Percentiles rank a stretch among this genome's conserved stretches.
phyloP scores from a whole-genome alignment of 2,888 invertebrate genomes.

The Balanococcus diminutus region DNA sequence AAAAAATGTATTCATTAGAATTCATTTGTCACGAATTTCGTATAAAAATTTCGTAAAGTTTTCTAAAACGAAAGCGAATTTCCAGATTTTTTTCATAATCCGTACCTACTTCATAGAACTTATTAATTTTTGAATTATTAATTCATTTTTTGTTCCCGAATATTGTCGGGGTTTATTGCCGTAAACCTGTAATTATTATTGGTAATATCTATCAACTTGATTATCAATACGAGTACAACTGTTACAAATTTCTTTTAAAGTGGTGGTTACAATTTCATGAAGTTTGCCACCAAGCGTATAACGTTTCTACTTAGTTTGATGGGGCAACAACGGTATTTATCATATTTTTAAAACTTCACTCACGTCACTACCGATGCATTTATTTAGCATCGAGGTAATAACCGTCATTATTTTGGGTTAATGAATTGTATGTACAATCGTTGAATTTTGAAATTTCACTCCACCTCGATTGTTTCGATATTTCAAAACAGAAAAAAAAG shows the following conservation, averaged over 20 bases:
- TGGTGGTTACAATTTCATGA: background rate
- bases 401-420: background rate
- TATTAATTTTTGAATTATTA: slow-evolving; percentile 28
- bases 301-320: no score
- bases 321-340: background rate
- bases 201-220: background rate
- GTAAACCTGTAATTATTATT: background rate
- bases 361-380: background rate
- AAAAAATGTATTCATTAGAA: slow-evolving; percentile 11
- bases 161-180: background rate
- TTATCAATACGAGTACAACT: background rate
- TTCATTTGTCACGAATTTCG: slow-evolving; percentile 9
- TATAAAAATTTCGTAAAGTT: slow-evolving; percentile 26
- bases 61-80: slow-evolving; percentile 5
- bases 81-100: slow-evolving; percentile 31
- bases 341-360: background rate
- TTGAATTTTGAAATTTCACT: no score
- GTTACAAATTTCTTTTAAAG: background rate
- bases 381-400: background rate
- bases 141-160: background rate
- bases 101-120: background rate
- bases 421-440: background rate
- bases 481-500: no score
- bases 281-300: no score
- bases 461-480: no score